Base-by-base conservation (phyloP, 2,797 vertebrate genomes). In the Alfaro cultratus region DNA sequence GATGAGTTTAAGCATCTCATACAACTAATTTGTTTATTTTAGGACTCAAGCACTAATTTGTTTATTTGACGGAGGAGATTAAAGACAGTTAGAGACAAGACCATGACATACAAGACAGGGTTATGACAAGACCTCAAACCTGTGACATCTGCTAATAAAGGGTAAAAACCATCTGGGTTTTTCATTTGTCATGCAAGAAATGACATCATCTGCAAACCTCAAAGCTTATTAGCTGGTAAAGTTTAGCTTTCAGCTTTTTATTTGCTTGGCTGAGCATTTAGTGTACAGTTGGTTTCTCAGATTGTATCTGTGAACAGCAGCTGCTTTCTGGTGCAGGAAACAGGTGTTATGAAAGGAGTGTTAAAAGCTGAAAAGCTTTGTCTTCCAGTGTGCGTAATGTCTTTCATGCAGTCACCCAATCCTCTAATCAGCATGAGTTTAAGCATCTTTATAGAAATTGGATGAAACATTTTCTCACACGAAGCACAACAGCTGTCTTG, bases 241-340 rank as follows among this genome's bases (percentile, higher is more conserved):
- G 73, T 74, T 41, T n/a, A 18, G 0, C 43, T 60, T 57, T 18
- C 46, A 47, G 46, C 76, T 74, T 67, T 60, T 67, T 46, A 46
- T 87, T 73, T 51, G n/a, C 74, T 5, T 64, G 68, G 53, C 34
- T 68, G 34, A 53, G 64, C 73, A 78, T 31, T 34, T 76, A 29
- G 73, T 8, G 18, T 73, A 16, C 47, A 18, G 47, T n/a, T 53
- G 15, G 62, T 62, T 45, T 79, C 75, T 68, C 18, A 13, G 12
- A 71, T 55, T 67, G 62, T 55, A 74, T 64, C 64, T 45, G 64
- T 74, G 78, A 57, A 78, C 31, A 75, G 73, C 70, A 76, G 41
- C 78, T 60, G 51, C 74, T 36, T 74, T 53, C 41, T 81, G 72
- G 7, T 73, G 49, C 36, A 82, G 75, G 51, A 72, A 78, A 76